Percentiles rank a stretch among this genome's conserved stretches.
Evolutionary conservation across 2,888 invertebrate genomes (phyloP).

Genomic region (Campoplex nolae): DNA sequence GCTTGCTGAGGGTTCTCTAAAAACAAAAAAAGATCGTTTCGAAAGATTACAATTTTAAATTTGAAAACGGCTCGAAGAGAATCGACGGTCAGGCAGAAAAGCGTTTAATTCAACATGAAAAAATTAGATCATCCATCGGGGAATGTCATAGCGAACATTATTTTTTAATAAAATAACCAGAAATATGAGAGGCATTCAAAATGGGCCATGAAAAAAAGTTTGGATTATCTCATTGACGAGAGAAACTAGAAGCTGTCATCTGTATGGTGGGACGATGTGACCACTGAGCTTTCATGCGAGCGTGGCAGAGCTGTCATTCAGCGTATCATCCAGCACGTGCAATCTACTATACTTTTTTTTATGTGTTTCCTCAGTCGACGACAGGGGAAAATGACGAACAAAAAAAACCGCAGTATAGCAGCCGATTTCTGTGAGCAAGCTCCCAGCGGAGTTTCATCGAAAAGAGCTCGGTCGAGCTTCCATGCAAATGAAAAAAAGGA

Average conservation of each 20-base stretch:
- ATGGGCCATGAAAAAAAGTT: background rate
- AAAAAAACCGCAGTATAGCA: constrained; percentile 32
- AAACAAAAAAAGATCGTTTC: background rate
- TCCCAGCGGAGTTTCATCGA: constrained; percentile 53
- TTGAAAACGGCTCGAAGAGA: background rate
- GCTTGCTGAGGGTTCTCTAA: background rate
- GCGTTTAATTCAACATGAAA: background rate
- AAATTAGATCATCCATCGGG: background rate
- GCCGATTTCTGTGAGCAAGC: constrained; percentile 38
- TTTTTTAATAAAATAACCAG: background rate
- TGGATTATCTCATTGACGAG: constrained; percentile 43
- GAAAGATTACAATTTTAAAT: background rate
- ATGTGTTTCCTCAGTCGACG: constrained; percentile 29
- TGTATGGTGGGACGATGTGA: constrained; percentile 23
- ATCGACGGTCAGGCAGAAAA: background rate
- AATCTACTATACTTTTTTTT: constrained; percentile 40
- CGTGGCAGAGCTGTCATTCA: constrained; percentile 47
- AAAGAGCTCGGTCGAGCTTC: constrained; percentile 43
- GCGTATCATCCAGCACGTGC: constrained; percentile 18
- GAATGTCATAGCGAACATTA: background rate
- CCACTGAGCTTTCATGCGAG: constrained; percentile 30
- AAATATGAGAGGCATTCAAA: background rate
- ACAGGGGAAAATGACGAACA: constrained; percentile 51
- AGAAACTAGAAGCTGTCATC: constrained; percentile 42
- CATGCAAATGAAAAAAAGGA: constrained; percentile 14